Percentiles rank a stretch among this genome's conserved stretches.
Evolutionary conservation across 2,797 vertebrate genomes (phyloP).

Genomic region (Cetoscarus ocellatus): DNA sequence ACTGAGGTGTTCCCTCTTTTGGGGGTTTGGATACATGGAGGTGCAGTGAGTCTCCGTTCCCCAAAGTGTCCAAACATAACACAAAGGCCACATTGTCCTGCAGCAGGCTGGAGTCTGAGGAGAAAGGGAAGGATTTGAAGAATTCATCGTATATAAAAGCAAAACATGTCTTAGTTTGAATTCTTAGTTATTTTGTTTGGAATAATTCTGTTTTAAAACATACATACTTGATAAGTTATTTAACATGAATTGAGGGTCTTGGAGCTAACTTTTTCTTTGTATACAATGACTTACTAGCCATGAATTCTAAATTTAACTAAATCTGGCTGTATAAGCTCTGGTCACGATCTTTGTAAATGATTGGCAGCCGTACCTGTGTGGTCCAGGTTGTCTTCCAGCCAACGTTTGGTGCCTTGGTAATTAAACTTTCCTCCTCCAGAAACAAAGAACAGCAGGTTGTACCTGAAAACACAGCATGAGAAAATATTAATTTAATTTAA

Average conservation of each 20-base stretch:
- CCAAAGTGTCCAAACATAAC: constrained; percentile 95
- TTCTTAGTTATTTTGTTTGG: too few relatives aligned
- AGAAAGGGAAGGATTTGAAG: background rate
- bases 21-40: constrained; percentile 98
- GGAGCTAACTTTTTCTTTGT: too few relatives aligned
- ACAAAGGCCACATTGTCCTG: constrained; percentile 99
- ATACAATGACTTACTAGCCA: too few relatives aligned
- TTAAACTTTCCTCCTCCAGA: constrained; percentile 99
- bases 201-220: too few relatives aligned
- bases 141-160: too few relatives aligned
- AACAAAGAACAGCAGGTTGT: constrained; percentile 96
- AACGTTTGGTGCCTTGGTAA: constrained; percentile 98
- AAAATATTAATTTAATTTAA: background rate
- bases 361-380: constrained; percentile 89
- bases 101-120: constrained; percentile 94
- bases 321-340: too few relatives aligned
- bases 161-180: too few relatives aligned
- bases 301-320: too few relatives aligned
- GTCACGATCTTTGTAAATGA: too few relatives aligned
- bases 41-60: constrained; percentile 89
- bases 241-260: too few relatives aligned
- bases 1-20: constrained; percentile 93
- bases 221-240: too few relatives aligned
- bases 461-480: constrained; percentile 80
- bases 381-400: constrained; percentile 97